Evolutionary conservation across 2,113 vertebrate species (phyloP), one percentile per base, ranked within the genome.

Genomic region (Nothobranchius furzeri): DNA sequence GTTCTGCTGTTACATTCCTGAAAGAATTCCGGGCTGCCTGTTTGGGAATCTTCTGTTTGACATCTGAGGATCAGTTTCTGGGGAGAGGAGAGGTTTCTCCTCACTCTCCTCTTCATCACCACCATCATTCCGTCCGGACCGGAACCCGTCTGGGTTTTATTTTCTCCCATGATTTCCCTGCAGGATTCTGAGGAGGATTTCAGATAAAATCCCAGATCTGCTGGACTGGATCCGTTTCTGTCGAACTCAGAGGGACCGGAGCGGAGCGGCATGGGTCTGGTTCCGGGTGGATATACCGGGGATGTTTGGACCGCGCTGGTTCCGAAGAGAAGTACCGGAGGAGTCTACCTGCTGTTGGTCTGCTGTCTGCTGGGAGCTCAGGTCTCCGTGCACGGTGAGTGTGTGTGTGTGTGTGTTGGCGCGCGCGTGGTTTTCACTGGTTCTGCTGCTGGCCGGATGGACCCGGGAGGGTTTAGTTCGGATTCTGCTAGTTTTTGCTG

Each of bases 341-440:
- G 64, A 68, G 78, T 69, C 20, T 60, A 79, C 83, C 79, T 83
- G 83, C 85, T 85, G 83, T 75, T 87, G 85, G 74, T 89, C 83
- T 84, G 79, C 75, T 78, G 81, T 50, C 71, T 89, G 47, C 70
- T 89, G 73, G 68, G 65, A 62, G 79, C 70, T 49, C 73, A 36
- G 59, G 17, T 37, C 59, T 13, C 57, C 20, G 79, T 58, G 43
- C 77, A 75, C 51, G 83, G 87, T 89, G 60, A 87, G 87, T 70
- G 7, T 45, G 64, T 73, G 13, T 57, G 64, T 59, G 46, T 35
- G 63, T 5, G 73, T 37, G 60, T 20, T 20, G 20, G 20, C 47
- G 46, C 8, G 68, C 37, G 42, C 12, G 54, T 57, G 55, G 12
- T 37, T 37, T 7, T 37, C 36, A 43, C 42, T 43, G 42, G 42